Conservation (phyloP, 2,797 vertebrate genomes). For the Sebastes diaconus region DNA sequence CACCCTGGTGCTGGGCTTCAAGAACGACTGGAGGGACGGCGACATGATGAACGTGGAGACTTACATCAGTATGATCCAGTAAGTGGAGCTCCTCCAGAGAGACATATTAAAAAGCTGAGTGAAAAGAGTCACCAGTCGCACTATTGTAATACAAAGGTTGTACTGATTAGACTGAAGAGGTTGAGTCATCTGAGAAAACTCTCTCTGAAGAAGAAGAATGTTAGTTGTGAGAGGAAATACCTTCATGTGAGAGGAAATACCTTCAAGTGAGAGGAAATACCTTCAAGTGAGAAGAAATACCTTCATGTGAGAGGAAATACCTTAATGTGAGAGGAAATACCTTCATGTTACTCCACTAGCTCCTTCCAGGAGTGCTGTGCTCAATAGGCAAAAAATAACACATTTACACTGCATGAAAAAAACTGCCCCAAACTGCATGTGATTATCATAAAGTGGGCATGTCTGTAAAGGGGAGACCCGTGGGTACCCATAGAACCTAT, state of each 20-base stretch:
- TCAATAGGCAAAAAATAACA: too few species aligned
- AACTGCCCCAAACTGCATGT: too few species aligned
- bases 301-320: too few species aligned
- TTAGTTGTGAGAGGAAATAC: neutral
- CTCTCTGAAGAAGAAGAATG: neutral
- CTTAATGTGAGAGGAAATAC: too few species aligned
- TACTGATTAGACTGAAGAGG: neutral
- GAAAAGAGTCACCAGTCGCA: neutral
- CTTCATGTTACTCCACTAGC: neutral
- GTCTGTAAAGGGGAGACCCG: too few species aligned
- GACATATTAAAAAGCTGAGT: neutral
- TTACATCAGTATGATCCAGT: slow-evolving; percentile 97
- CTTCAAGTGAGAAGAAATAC: too few species aligned
- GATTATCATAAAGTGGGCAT: too few species aligned
- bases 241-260: too few species aligned
- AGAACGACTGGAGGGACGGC: slow-evolving; percentile 92
- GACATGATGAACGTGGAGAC: slow-evolving; percentile 97
- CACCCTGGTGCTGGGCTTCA: slow-evolving; percentile 96
- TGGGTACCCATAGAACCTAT: too few species aligned
- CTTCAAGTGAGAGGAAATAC: too few species aligned
- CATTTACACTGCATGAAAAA: too few species aligned
- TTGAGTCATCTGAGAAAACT: neutral
- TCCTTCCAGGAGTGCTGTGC: neutral
- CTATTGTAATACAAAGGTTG: neutral
- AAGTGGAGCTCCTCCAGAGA: slow-evolving; percentile 72